Base-by-base conservation (phyloP, 2,113 vertebrate species). In the Ancistrus triradiatus region DNA sequence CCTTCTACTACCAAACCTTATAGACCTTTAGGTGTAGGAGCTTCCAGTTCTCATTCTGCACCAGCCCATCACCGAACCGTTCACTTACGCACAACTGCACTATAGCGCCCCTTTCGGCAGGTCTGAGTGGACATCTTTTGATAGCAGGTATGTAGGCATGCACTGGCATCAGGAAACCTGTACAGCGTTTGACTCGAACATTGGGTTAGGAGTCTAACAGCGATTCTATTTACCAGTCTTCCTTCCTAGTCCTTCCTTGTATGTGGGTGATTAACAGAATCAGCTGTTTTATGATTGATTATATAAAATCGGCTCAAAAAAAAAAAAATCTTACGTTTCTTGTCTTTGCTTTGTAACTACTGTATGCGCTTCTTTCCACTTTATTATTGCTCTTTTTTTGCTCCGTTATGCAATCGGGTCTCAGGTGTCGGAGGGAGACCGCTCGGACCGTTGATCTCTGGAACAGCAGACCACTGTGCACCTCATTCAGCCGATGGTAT, bases 61-160 rank as follows among this genome's bases (percentile, higher is more conserved):
- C 60, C 70, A 59, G 66, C 70, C 68, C 65, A 53, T 25, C n/a
- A 17, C 42, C 24, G 31, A 59, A 57, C 55, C 27, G 31, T 42
- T 31, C 56, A 59, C 61, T 61, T 69, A 74, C 59, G 71, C 71
- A 74, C 71, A 66, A 66, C 63, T 60, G 63, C 49, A 21, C 55
- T 55, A 46, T 73, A 4, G n/a, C n/a, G n/a, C 59, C 47, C 31
- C 67, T 66, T 48, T 33, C 25, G 57, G 63, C 42, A 66, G 55
- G 55, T 33, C 49, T 49, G 58, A 66, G 53, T 66, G 53, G 33
- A 27, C 63, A 58, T 66, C 49, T 66, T 57, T 55, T 57, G 28
- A 52, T 65, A 27, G 43, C 63, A 66, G 15, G 37, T 62, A 57
- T 51, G 51, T 67, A 51, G 38, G 27, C 19, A 63, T 62, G 59